These are phyloP conservation scores for Mionectes macconnelli DNA, from an alignment of 2,113 vertebrate genomes.

Conservation along the genomic window DNA sequence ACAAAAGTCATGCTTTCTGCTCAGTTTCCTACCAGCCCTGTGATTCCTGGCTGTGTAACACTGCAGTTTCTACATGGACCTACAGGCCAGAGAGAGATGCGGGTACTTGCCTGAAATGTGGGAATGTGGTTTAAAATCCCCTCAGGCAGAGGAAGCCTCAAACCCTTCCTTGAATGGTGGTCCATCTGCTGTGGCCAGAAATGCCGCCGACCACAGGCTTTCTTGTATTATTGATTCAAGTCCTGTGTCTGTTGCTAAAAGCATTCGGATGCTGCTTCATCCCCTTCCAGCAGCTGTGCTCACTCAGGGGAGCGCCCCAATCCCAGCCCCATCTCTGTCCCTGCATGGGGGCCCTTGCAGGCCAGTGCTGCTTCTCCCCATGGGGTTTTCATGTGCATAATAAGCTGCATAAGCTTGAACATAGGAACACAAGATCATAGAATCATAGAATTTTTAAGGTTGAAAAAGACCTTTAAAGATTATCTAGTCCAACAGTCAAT, in stretches of 20 bases:
- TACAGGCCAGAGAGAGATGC: constrained; percentile 49
- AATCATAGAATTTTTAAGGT: neutral
- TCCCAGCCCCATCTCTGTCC: neutral
- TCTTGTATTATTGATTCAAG: constrained; percentile 68
- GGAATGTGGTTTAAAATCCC: constrained; percentile 69
- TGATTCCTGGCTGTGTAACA: neutral
- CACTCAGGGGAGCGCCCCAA: neutral
- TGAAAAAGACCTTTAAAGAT: neutral
- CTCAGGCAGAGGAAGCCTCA: constrained; percentile 70
- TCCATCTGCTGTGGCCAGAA: constrained; percentile 71
- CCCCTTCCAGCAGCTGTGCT: constrained; percentile 17
- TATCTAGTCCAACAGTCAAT: neutral
- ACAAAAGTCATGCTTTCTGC: neutral
- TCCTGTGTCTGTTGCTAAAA: constrained; percentile 51
- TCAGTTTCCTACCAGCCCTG: neutral
- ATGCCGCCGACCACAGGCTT: constrained; percentile 40
- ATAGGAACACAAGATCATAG: neutral
- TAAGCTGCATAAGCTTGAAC: neutral
- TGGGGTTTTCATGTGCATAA: neutral
- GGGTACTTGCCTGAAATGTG: constrained; percentile 52
- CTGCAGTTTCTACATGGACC: constrained; percentile 8
- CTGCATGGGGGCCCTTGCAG: neutral
- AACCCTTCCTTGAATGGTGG: constrained; percentile 68
- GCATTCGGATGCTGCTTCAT: constrained; percentile 8
- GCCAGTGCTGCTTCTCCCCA: neutral